These are phyloP conservation scores for Gymnodraco acuticeps DNA, from an alignment of 2,797 vertebrate genomes.

Conservation along the genomic window DNA sequence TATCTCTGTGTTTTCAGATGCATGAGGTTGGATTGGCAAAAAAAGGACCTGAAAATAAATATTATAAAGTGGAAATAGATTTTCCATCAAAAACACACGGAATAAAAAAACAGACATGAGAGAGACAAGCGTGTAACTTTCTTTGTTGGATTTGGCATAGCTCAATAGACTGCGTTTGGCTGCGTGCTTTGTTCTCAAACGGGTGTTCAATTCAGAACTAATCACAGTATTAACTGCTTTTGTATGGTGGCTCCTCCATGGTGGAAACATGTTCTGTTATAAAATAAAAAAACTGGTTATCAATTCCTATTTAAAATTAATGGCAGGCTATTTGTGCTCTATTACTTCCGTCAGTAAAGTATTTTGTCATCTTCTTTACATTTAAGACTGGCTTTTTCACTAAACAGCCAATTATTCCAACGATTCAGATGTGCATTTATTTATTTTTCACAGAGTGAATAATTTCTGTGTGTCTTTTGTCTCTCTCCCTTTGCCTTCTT, in stretches of 20 bases:
- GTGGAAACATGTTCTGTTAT: not conserved
- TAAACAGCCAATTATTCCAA: slow-evolving; percentile 9
- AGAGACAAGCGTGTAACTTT: slow-evolving; percentile 28
- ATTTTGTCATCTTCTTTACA: not conserved
- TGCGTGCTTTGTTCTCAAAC: slow-evolving; percentile 44
- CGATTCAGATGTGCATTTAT: slow-evolving; percentile 1
- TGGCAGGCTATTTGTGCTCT: not conserved
- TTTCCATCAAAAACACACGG: not conserved
- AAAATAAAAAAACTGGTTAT: not conserved
- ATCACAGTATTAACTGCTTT: slow-evolving; percentile 12
- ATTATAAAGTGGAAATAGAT: not conserved
- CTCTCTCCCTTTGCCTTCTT: slow-evolving; percentile 36
- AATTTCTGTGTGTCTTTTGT: slow-evolving; percentile 48
- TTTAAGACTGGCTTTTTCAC: slow-evolving; percentile 13
- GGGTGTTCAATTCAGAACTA: slow-evolving; percentile 24
- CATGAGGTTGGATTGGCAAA: not conserved
- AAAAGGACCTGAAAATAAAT: not conserved
- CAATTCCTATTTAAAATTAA: slow-evolving; percentile 3
- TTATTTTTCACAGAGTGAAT: slow-evolving; percentile 17
- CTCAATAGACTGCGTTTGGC: slow-evolving; percentile 15
- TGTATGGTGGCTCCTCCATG: slow-evolving; percentile 6
- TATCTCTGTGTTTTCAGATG: slow-evolving; percentile 3
- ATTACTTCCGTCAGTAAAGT: not conserved
- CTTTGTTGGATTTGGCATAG: slow-evolving; percentile 22
- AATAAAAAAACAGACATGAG: not conserved